Percentiles rank a stretch among this genome's conserved stretches.
Conservation (phyloP, 2,888 invertebrate species). For the Pollenia griseotomentosa region DNA sequence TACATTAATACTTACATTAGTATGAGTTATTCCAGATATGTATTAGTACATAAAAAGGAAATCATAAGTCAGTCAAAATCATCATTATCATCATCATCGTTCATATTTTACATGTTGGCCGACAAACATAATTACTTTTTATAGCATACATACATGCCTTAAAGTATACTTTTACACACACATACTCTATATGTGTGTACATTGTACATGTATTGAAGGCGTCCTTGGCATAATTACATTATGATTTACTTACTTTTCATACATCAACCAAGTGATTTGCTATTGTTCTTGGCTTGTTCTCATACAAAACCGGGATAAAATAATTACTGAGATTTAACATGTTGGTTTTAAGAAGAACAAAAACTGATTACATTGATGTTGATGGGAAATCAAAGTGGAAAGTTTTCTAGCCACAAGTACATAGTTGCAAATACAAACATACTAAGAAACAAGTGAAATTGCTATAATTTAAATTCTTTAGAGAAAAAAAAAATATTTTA, state of each 20-base stretch:
- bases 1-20: not conserved
- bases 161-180: not conserved
- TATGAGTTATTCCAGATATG: not conserved
- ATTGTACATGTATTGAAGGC: slow-evolving; percentile 31
- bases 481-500: no score
- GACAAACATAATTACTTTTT: slow-evolving; percentile 63
- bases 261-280: not conserved
- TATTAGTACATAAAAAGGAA: slow-evolving; percentile 60
- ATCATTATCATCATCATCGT: slow-evolving; percentile 51
- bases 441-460: slow-evolving; percentile 11
- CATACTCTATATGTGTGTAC: not conserved
- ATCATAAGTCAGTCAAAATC: slow-evolving; percentile 72
- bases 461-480: no score
- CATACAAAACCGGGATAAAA: slow-evolving; percentile 17
- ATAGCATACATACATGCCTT: slow-evolving; percentile 33
- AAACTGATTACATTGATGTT: not conserved
- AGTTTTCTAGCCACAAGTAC: slow-evolving; percentile 33
- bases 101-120: slow-evolving; percentile 60
- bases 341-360: slow-evolving; percentile 1
- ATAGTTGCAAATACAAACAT: slow-evolving; percentile 10
- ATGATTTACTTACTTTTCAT: slow-evolving; percentile 58
- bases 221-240: slow-evolving; percentile 70
- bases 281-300: not conserved
- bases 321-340: slow-evolving; percentile 55
- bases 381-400: slow-evolving; percentile 38